Conservation (phyloP, 1,140 invertebrate species). For the Holcopasites calliopsidis region DNA sequence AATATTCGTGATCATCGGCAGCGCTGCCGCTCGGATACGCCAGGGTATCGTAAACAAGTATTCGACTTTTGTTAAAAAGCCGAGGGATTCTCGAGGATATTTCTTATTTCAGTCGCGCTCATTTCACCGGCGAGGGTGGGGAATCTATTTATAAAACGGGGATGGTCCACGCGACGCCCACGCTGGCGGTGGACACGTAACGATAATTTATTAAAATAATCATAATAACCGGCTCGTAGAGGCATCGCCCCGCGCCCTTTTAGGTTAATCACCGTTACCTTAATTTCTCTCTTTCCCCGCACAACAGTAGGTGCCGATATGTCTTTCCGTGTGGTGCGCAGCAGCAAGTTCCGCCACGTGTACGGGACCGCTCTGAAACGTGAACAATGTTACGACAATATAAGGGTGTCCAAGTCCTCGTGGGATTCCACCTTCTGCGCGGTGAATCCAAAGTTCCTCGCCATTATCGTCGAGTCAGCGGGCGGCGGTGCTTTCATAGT, state of each 20-base stretch:
- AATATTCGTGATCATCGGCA: constrained; percentile 59
- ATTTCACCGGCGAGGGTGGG: constrained; percentile 68
- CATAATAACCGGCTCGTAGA: constrained; percentile 15
- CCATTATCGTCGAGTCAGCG: constrained; percentile 98
- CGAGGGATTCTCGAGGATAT: constrained; percentile 73
- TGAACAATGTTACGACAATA: constrained; percentile 99
- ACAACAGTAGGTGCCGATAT: constrained; percentile 81
- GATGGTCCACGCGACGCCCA: constrained; percentile 77
- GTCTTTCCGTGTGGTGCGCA: constrained; percentile 97
- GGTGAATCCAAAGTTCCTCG: constrained; percentile 99
- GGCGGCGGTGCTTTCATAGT: constrained; percentile 99
- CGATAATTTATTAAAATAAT: constrained; percentile 63
- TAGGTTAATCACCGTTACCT: constrained; percentile 42
- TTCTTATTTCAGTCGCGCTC: constrained; percentile 73
- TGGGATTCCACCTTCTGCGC: constrained; percentile 99
- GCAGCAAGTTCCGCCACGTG: constrained; percentile 99
- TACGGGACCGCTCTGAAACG: constrained; percentile 97
- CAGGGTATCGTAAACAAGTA: neutral
- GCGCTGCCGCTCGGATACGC: constrained; percentile 28
- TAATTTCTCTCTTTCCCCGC: constrained; percentile 36
- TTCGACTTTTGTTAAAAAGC: constrained; percentile 54
- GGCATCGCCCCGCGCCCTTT: neutral
- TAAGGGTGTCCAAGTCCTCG: constrained; percentile 98
- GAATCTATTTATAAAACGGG: constrained; percentile 75
- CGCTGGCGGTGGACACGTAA: constrained; percentile 71